phyloP scores from a whole-genome alignment of 2,797 vertebrate genomes.

The Betta splendens region DNA sequence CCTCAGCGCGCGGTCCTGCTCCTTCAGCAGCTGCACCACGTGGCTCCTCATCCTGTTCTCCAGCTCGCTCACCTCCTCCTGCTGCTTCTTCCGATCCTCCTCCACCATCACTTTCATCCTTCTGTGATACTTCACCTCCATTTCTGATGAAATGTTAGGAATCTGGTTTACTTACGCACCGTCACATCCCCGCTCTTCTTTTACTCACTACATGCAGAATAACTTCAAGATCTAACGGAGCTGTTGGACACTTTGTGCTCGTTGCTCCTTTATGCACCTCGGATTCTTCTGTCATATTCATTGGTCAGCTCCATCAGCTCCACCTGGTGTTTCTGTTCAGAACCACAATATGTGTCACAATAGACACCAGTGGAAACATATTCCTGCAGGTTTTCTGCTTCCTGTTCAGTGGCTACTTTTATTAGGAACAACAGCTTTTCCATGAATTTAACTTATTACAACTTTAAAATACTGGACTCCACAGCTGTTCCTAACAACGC shows the following conservation, averaged over 20 bases:
- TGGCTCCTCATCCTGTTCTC: constrained; percentile 14
- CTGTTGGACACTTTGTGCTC: too few relatives aligned
- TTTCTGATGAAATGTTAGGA: constrained; percentile 15
- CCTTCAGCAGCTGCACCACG: neutral
- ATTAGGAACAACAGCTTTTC: too few relatives aligned
- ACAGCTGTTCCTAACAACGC: too few relatives aligned
- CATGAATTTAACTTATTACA: too few relatives aligned
- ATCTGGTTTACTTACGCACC: too few relatives aligned
- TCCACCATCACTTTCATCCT: neutral
- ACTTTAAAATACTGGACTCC: too few relatives aligned
- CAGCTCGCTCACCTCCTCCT: neutral
- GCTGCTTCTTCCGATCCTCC: neutral
- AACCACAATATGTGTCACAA: rapidly evolving
- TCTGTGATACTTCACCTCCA: constrained; percentile 16
- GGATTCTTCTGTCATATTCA: constrained; percentile 27
- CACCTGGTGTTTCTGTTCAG: constrained; percentile 66
- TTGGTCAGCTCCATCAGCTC: constrained; percentile 61
- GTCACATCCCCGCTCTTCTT: too few relatives aligned
- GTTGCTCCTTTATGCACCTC: constrained; percentile 43
- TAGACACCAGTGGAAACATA: too few relatives aligned
- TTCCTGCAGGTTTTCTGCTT: too few relatives aligned
- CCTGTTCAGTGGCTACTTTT: too few relatives aligned
- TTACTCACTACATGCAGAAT: too few relatives aligned
- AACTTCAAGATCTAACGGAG: too few relatives aligned
- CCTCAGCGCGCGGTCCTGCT: constrained; percentile 13